These are phyloP conservation scores for Drosophila aff. DNA, from an alignment of 1,140 invertebrate genomes.

Conservation along the genomic window DNA sequence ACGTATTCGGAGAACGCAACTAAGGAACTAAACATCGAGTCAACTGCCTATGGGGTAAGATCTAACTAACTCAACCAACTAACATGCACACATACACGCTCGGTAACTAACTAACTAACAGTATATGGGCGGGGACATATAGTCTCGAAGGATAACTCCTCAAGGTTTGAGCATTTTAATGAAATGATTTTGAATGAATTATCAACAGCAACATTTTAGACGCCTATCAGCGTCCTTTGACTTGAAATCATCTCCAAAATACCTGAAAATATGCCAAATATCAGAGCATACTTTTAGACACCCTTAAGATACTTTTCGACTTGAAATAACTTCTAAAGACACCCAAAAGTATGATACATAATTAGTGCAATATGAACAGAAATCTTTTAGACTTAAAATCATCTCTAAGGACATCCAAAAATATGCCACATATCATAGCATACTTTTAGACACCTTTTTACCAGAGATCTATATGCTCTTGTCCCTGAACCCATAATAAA, in stretches of 20 bases:
- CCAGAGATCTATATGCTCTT: background rate
- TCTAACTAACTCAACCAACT: conserved; percentile 53
- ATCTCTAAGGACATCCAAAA: background rate
- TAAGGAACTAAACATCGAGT: conserved; percentile 35
- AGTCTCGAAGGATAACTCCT: background rate
- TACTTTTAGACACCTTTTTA: background rate
- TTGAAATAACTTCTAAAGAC: too few species aligned
- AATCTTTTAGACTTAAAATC: background rate
- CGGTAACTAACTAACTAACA: conserved; percentile 45
- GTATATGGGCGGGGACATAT: conserved; percentile 5
- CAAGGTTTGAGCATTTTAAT: background rate
- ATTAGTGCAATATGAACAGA: background rate
- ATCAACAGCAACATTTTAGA: too few species aligned
- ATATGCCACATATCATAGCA: background rate
- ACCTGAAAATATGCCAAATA: too few species aligned
- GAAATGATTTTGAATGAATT: too few species aligned
- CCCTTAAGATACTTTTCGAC: too few species aligned
- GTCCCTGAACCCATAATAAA: conserved; percentile 22
- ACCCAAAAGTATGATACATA: background rate
- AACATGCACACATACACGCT: conserved; percentile 43
- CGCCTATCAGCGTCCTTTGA: too few species aligned
- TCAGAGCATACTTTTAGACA: too few species aligned
- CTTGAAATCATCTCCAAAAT: too few species aligned
- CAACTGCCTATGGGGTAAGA: conserved; percentile 37
- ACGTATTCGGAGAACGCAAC: conserved; percentile 53